These are phyloP conservation scores for Hycleus phaleratus DNA, from an alignment of 1,140 invertebrate species.

Conservation along the genomic window DNA sequence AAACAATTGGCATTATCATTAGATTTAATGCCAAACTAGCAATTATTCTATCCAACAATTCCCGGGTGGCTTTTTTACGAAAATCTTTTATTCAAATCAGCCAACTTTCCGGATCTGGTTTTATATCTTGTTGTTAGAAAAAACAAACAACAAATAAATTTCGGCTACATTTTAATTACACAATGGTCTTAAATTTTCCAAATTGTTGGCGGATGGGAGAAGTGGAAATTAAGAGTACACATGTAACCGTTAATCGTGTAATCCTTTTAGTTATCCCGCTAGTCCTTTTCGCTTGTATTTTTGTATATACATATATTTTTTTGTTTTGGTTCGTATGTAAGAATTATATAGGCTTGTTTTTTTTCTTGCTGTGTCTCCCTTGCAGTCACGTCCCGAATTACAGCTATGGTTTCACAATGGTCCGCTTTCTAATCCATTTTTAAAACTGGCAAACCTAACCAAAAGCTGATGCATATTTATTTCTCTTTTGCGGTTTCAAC, in stretches of 20 bases:
- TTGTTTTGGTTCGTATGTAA: too few species aligned
- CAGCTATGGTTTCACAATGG: constrained; percentile 17
- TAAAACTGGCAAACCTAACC: constrained; percentile 18
- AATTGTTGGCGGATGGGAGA: constrained; percentile 12
- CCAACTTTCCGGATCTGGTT: too few species aligned
- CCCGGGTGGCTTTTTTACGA: too few species aligned
- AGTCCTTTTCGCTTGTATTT: too few species aligned
- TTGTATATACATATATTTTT: too few species aligned
- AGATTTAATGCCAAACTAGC: too few species aligned
- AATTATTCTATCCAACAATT: too few species aligned
- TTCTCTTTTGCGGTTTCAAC: constrained; percentile 18
- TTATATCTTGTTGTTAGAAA: too few species aligned
- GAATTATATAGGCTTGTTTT: too few species aligned
- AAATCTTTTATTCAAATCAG: too few species aligned
- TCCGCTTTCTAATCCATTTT: constrained; percentile 22
- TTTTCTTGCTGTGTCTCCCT: constrained; percentile 12
- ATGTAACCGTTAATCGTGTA: constrained; percentile 25
- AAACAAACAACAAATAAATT: constrained; percentile 6
- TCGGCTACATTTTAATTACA: constrained; percentile 13
- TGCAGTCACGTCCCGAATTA: constrained; percentile 20
- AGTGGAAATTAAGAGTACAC: constrained; percentile 18
- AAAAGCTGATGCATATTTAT: constrained; percentile 22
- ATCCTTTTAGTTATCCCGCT: constrained; percentile 10
- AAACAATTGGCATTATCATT: too few species aligned
- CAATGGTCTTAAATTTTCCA: constrained; percentile 12